Evolutionary conservation across 1,140 invertebrate genomes (phyloP).

Genomic region (Aradophagus sp.): DNA sequence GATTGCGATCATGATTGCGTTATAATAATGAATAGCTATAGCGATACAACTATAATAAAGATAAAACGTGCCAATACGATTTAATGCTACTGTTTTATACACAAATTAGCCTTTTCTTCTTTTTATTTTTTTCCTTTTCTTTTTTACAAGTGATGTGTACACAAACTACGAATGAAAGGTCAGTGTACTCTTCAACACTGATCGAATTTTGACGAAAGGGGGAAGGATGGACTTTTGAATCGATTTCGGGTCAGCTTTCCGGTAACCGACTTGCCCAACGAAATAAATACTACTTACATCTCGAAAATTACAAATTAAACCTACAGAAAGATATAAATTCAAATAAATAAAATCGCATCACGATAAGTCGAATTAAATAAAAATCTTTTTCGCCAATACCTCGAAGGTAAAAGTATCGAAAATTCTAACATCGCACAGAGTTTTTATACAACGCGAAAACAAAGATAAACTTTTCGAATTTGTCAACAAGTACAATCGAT

Average conservation of each 20-base stretch:
- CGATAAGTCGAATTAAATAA: too few relatives aligned
- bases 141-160: slow-evolving; percentile 50
- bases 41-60: slow-evolving; percentile 54
- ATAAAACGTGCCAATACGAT: slow-evolving; percentile 44
- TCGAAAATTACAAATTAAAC: too few relatives aligned
- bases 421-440: too few relatives aligned
- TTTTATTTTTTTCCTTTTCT: not conserved
- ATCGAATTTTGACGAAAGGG: slow-evolving; percentile 9
- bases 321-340: slow-evolving; percentile 16
- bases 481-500: slow-evolving; percentile 35
- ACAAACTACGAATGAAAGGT: slow-evolving; percentile 36
- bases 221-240: slow-evolving; percentile 40
- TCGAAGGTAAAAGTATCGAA: too few relatives aligned
- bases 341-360: slow-evolving; percentile 3
- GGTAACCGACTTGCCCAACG: too few relatives aligned
- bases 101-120: slow-evolving; percentile 25
- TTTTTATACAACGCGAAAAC: slow-evolving; percentile 32
- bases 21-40: slow-evolving; percentile 51
- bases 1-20: slow-evolving; percentile 41
- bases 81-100: slow-evolving; percentile 47
- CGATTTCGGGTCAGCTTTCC: slow-evolving; percentile 23
- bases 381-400: too few relatives aligned
- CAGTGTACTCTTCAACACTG: slow-evolving; percentile 16
- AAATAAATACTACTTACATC: too few relatives aligned
- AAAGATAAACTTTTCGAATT: slow-evolving; percentile 45